Evolutionary conservation across 2,888 invertebrate species (phyloP).

Genomic region (Microctonus aethiopoides): DNA sequence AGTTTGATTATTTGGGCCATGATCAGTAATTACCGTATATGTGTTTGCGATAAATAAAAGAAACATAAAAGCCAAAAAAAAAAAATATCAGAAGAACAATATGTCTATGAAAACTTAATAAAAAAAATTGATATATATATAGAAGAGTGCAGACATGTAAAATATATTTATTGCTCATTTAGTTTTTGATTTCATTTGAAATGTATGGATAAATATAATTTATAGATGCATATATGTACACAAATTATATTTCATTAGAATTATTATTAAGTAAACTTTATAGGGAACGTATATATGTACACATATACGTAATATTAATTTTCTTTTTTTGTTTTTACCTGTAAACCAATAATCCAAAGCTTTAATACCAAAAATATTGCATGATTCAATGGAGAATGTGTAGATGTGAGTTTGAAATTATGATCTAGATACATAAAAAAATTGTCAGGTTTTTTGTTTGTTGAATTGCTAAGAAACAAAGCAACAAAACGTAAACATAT

Average conservation of each 20-base stretch:
- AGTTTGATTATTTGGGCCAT: background rate
- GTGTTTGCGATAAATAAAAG: background rate
- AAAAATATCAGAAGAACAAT: background rate
- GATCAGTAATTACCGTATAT: background rate
- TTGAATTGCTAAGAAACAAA: background rate
- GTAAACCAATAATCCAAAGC: background rate
- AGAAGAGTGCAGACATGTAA: conserved; percentile 45
- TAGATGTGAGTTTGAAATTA: background rate
- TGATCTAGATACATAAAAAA: background rate
- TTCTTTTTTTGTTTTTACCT: background rate
- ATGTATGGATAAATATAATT: background rate
- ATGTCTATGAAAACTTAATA: conserved; percentile 27
- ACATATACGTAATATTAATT: too few species aligned
- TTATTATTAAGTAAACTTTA: background rate
- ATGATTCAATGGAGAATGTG: background rate
- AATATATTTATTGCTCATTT: conserved; percentile 20
- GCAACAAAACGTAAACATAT: background rate
- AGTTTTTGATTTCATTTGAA: background rate
- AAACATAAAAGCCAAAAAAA: background rate
- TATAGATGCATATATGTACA: background rate
- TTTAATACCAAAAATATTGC: background rate
- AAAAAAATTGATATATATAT: conserved; percentile 1
- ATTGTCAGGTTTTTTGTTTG: background rate
- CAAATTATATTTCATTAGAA: background rate
- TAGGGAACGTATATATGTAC: background rate